Conservation (phyloP, 2,888 invertebrate genomes). For the Eulithis testata region DNA sequence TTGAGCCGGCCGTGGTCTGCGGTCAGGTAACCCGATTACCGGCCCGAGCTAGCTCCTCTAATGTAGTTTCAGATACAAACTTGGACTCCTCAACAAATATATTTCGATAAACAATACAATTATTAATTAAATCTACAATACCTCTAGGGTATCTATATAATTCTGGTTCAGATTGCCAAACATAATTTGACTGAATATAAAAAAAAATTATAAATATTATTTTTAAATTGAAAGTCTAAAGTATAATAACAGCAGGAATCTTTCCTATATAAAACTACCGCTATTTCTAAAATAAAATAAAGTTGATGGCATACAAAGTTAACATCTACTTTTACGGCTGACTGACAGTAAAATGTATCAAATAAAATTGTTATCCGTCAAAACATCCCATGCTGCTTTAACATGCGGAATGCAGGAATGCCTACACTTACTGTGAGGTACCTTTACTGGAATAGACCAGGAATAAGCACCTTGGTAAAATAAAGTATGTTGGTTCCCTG, state of each 20-base stretch:
- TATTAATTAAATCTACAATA: conserved; percentile 3
- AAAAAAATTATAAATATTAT: no score
- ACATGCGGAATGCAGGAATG: conserved; percentile 61
- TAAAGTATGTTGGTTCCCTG: no score
- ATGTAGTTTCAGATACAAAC: conserved; percentile 28
- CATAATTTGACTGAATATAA: no score
- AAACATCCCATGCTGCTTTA: conserved; percentile 61
- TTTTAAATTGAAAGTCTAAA: background rate
- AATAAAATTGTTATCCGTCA: conserved; percentile 77
- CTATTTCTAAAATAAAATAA: conserved; percentile 37
- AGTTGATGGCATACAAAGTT: conserved; percentile 41
- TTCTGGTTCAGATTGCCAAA: no score
- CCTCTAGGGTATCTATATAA: no score
- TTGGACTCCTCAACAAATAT: conserved; percentile 7
- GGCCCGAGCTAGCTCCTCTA: conserved; percentile 37
- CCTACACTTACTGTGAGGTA: conserved; percentile 41
- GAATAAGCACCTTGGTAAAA: no score
- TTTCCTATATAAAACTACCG: conserved; percentile 5
- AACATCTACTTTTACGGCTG: conserved; percentile 58
- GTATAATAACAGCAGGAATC: background rate
- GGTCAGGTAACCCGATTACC: conserved; percentile 81
- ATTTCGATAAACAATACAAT: conserved; percentile 13
- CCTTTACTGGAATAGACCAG: conserved; percentile 17
- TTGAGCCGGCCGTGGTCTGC: conserved; percentile 72
- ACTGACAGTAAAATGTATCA: conserved; percentile 68